Evolutionary conservation across 2,888 invertebrate genomes (phyloP).

Genomic region (Ophion costatus): DNA sequence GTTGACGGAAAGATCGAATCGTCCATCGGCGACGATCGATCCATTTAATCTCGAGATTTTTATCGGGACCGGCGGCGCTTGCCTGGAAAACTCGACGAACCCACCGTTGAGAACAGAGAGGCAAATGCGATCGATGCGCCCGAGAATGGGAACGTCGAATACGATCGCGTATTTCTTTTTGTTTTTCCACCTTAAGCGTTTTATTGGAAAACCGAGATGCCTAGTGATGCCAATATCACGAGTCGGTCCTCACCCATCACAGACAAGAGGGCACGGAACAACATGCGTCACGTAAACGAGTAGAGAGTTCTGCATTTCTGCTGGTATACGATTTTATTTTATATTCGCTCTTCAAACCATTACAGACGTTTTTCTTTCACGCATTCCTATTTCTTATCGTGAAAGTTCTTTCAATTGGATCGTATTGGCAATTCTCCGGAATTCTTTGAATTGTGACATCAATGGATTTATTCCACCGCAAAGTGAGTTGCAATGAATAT

Average conservation of each 20-base stretch:
- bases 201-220: constrained; percentile 40
- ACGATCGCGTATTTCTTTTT: constrained; percentile 14
- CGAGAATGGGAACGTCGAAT: constrained; percentile 1
- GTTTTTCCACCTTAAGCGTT: constrained; percentile 1
- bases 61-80: constrained; percentile 39
- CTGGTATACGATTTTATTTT: neutral
- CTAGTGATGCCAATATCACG: constrained; percentile 43
- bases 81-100: constrained; percentile 48
- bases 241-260: neutral
- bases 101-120: neutral
- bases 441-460: neutral
- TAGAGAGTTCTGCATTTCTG: neutral
- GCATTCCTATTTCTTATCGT: neutral
- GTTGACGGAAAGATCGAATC: constrained; percentile 54
- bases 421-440: neutral
- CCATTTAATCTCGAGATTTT: constrained; percentile 59
- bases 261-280: neutral
- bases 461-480: neutral
- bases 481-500: neutral
- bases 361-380: neutral
- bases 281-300: neutral
- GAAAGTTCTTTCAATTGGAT: neutral
- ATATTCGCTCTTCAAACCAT: neutral
- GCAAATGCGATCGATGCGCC: constrained; percentile 33
- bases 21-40: constrained; percentile 50